A percentile compares a stretch with the other conserved stretches of the same genome.
Evolutionary conservation across 2,797 vertebrate genomes (phyloP).

Genomic region (Chiloscyllium punctatum): DNA sequence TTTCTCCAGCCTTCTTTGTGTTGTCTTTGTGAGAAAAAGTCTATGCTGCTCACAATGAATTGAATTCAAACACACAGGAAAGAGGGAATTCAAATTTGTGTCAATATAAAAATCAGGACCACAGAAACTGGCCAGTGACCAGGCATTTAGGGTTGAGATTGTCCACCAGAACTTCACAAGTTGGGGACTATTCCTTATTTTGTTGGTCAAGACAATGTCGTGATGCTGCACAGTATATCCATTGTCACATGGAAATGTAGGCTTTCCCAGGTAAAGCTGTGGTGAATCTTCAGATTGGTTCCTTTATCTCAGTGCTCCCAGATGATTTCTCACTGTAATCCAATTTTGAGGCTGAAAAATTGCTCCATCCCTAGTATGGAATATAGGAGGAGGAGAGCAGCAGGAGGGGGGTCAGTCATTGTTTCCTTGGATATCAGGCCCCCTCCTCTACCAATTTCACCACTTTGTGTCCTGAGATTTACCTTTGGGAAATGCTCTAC

Average conservation of each 20-base stretch:
- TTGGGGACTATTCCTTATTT: background rate
- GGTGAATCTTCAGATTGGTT: background rate
- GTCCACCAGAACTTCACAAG: background rate
- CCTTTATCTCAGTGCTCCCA: background rate
- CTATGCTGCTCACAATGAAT: background rate
- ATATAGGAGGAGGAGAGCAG: too few relatives aligned
- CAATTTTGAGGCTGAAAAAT: too few relatives aligned
- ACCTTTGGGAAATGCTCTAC: too few relatives aligned
- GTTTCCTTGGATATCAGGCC: too few relatives aligned
- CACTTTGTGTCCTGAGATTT: too few relatives aligned
- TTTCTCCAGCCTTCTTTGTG: too few relatives aligned
- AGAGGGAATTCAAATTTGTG: background rate
- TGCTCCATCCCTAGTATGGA: too few relatives aligned
- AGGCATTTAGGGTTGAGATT: background rate
- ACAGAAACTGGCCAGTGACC: background rate
- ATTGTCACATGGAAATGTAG: background rate
- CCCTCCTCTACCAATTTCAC: too few relatives aligned
- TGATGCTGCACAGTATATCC: background rate
- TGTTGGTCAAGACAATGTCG: background rate
- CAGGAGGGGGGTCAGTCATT: too few relatives aligned
- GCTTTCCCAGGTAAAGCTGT: background rate
- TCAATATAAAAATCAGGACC: background rate
- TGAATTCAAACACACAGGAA: background rate
- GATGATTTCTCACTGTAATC: too few relatives aligned
- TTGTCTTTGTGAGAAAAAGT: too few relatives aligned